Evolutionary conservation across 2,888 invertebrate species (phyloP).

Genomic region (Thecocarcelia acutangulata): DNA sequence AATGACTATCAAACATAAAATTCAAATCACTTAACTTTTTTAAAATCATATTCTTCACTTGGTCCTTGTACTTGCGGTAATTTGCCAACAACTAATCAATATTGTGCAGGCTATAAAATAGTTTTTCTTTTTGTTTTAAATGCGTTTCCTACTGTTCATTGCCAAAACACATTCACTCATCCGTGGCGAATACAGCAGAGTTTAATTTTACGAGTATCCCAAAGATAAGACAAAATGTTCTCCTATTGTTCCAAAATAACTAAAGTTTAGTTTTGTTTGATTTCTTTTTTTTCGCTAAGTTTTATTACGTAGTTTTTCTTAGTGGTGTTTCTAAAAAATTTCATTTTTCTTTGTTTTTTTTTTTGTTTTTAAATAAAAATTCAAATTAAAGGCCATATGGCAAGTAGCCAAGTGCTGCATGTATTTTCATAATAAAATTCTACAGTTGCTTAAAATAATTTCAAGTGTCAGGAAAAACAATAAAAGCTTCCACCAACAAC

Average conservation of each 20-base stretch:
- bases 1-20: neutral
- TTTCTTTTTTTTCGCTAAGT: neutral
- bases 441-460: conserved; percentile 48
- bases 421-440: conserved; percentile 40
- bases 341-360: conserved; percentile 14
- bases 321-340: conserved; percentile 13
- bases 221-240: conserved; percentile 34
- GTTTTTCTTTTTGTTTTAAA: no score
- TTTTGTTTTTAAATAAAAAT: conserved; percentile 6
- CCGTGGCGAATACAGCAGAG: conserved; percentile 7
- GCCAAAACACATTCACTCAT: conserved; percentile 37
- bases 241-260: conserved; percentile 40
- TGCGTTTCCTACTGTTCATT: conserved; percentile 46
- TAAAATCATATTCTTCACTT: neutral
- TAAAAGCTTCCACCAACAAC: conserved; percentile 1
- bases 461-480: conserved; percentile 39
- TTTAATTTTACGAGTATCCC: conserved; percentile 26
- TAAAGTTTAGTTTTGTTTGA: conserved; percentile 6
- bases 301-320: conserved; percentile 38
- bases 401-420: conserved; percentile 61
- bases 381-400: conserved; percentile 63
- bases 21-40: neutral
- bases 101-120: conserved; percentile 40
- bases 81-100: conserved; percentile 49
- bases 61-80: conserved; percentile 15